Evolutionary conservation across 2,888 invertebrate species (phyloP).

Genomic region (Megalurothrips usitatus): DNA sequence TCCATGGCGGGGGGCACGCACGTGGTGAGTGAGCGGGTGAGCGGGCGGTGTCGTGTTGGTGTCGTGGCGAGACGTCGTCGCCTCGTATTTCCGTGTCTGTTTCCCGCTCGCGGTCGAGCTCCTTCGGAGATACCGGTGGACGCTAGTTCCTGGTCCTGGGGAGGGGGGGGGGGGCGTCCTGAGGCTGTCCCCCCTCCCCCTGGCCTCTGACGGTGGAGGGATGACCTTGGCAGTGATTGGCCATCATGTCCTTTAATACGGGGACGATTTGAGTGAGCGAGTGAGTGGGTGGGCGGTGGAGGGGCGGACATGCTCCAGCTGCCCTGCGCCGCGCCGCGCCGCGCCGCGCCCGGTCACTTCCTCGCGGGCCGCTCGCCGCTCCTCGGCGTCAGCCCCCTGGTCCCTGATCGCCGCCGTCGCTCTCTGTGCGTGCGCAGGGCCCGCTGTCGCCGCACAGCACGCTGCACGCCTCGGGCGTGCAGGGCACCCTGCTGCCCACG

Average conservation of each 20-base stretch:
- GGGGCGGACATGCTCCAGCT: not conserved
- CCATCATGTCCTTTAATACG: not conserved
- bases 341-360: no score
- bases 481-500: constrained; percentile 29
- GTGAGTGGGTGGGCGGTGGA: not conserved
- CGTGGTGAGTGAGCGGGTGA: constrained; percentile 25
- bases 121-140: no score
- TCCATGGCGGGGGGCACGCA: constrained; percentile 42
- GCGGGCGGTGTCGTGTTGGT: no score
- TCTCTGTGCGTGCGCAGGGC: constrained; percentile 40
- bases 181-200: no score
- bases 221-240: constrained; percentile 16
- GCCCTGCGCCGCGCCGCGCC: no score
- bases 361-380: no score
- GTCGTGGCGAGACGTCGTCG: no score
- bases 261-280: not conserved
- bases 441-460: constrained; percentile 49
- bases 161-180: no score
- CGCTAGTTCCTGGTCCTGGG: no score
- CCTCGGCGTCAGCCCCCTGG: not conserved
- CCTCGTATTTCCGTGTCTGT: no score
- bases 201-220: not conserved
- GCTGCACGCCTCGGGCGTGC: constrained; percentile 40
- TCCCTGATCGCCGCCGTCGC: no score
- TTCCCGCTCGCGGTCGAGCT: no score